Evolutionary conservation across 2,888 invertebrate species (phyloP).

Genomic region (Agonum fuliginosum): DNA sequence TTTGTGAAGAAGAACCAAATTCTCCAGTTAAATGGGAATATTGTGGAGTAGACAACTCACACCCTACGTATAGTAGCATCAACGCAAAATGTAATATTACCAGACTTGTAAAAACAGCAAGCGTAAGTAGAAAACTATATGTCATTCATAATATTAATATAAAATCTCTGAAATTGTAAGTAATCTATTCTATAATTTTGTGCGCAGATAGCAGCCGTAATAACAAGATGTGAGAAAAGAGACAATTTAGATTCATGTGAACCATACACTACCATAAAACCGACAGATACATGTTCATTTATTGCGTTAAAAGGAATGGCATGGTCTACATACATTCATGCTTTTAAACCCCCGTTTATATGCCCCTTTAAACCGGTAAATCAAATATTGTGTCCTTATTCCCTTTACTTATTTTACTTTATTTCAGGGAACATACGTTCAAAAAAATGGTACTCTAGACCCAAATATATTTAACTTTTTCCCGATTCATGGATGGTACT

Average conservation of each 20-base stretch:
- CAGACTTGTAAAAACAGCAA: slow-evolving; percentile 17
- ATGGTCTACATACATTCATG: slow-evolving; percentile 65
- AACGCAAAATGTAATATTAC: slow-evolving; percentile 41
- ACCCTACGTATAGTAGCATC: slow-evolving; percentile 31
- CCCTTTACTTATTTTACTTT: no score
- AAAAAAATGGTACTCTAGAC: slow-evolving; percentile 66
- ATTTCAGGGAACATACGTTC: slow-evolving; percentile 64
- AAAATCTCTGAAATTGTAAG: neutral
- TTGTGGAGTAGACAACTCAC: slow-evolving; percentile 31
- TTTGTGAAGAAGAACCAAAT: slow-evolving; percentile 43
- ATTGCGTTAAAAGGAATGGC: slow-evolving; percentile 63
- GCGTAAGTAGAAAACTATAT: no score
- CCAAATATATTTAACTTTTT: slow-evolving; percentile 64
- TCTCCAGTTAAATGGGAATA: slow-evolving; percentile 45
- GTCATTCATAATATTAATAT: no score
- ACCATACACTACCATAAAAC: slow-evolving; percentile 65
- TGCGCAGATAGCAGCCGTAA: slow-evolving; percentile 25
- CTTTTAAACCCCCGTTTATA: slow-evolving; percentile 62
- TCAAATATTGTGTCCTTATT: no score
- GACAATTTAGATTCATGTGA: slow-evolving; percentile 67
- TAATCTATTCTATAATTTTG: neutral
- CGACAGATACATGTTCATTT: slow-evolving; percentile 65
- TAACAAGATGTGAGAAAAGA: slow-evolving; percentile 64
- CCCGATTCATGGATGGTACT: slow-evolving; percentile 66
- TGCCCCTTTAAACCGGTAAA: slow-evolving; percentile 66